These are phyloP conservation scores for Anolis sagrei DNA, from an alignment of 2,113 vertebrate species.

Conservation along the genomic window DNA sequence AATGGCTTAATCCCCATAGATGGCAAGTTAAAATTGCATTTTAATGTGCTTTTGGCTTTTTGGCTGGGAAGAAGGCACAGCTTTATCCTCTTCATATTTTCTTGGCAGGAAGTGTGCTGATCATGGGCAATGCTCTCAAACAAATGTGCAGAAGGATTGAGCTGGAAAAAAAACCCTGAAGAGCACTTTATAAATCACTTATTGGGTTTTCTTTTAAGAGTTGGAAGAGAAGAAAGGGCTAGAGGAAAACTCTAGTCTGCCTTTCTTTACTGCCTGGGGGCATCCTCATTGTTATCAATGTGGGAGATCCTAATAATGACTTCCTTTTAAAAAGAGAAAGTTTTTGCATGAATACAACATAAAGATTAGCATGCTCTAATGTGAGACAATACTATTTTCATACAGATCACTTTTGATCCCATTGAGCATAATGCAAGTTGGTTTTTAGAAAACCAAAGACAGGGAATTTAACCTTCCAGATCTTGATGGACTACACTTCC, in stretches of 20 bases:
- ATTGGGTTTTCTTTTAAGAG: not conserved
- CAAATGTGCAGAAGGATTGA: not conserved
- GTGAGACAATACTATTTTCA: not conserved
- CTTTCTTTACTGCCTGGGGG: not conserved
- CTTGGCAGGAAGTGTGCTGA: not conserved
- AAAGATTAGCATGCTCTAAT: not conserved
- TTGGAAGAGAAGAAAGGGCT: not conserved
- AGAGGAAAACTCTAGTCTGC: not conserved
- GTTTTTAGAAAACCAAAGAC: no score
- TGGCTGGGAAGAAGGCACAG: not conserved
- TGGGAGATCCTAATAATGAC: not conserved
- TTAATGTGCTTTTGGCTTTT: slow-evolving; percentile 1
- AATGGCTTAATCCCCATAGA: not conserved
- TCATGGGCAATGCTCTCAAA: not conserved
- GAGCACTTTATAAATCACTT: not conserved
- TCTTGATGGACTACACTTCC: no score
- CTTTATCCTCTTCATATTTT: not conserved
- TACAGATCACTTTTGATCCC: no score
- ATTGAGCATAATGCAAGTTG: no score
- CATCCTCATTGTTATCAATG: not conserved
- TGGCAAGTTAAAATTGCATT: slow-evolving; percentile 3
- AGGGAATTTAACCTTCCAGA: no score
- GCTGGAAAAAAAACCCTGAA: not conserved
- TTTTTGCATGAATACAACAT: not conserved
- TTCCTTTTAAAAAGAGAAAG: not conserved